These are phyloP conservation scores for Trichosurus vulpecula DNA, from an alignment of 2,797 vertebrate species.

Conservation along the genomic window DNA sequence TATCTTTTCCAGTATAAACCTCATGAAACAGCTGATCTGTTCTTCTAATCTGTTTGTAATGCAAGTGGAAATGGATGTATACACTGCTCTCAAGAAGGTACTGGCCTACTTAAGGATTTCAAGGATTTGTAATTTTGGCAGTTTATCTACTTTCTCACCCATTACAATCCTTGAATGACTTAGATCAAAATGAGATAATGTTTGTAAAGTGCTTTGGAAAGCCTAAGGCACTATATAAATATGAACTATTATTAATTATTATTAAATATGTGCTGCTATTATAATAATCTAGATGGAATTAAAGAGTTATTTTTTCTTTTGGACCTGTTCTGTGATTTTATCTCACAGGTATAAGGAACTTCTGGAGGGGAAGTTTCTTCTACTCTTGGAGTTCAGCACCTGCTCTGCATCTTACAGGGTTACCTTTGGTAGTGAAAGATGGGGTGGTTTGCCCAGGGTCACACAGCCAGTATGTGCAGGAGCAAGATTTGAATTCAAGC, in stretches of 20 bases:
- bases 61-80: conserved; percentile 99
- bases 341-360: not conserved
- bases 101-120: not conserved
- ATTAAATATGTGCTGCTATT: not conserved
- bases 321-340: not conserved
- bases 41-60: conserved; percentile 98
- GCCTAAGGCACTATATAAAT: not conserved
- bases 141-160: not conserved
- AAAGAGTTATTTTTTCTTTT: not conserved
- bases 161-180: not conserved
- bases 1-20: conserved; percentile 86
- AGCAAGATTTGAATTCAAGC: not conserved
- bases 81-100: conserved; percentile 98
- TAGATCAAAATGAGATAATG: not conserved
- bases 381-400: not conserved
- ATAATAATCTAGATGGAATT: not conserved
- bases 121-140: not conserved
- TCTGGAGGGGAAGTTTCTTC: not conserved
- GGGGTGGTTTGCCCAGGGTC: not conserved
- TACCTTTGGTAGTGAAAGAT: not conserved
- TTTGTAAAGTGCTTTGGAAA: not conserved
- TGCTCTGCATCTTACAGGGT: not conserved
- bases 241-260: not conserved
- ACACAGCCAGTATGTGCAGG: not conserved
- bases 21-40: conserved; percentile 95